Base-by-base conservation (phyloP, 2,113 vertebrate species). In the Hippocampus abdominalis region DNA sequence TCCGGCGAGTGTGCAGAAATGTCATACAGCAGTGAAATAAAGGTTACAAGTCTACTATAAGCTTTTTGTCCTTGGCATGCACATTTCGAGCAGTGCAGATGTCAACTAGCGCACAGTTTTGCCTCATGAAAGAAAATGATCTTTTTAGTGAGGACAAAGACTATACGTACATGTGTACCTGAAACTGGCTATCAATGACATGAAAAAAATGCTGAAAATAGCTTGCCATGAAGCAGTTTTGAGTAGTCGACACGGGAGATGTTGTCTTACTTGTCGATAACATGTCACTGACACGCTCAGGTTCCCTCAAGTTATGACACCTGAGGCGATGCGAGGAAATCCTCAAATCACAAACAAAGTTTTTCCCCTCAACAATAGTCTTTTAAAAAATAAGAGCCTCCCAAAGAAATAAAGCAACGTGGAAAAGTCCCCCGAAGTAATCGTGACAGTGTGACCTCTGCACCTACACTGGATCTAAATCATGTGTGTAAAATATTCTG, bases 391-490 rank as follows among this genome's bases (percentile, higher is more conserved):
- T 25, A 59, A 59, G 13, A 16, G 12, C 56, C 11, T 59, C 29
- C 25, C 13, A 29, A 59, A 32, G 57, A 16, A 32, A 32, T 18
- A 32, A 63, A n/a, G 11, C n/a, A 39, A 40, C 12, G 21, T 40
- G 4, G 8, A 21, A 63, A 51, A 70, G 8, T 49, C 42, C 81
- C 80, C 80, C 81, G 0, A 29, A 78, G 80, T 81, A 36, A 71
- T 75, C 69, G 57, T 82, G 73, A 79, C 54, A 65, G 63, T 16
- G 0, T 66, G 80, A 79, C 60, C 62, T 73, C 54, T 59, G 75
- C 72, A 77, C 76, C 71, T 72, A 25, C 5, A 13, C 39, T 11
- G 56, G 21, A 21, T 13, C 69, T 44, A 69, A 72, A 72, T 32
- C 40, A 44, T 44, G 60, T 8, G 6, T 71, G 29, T 25, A 74